phyloP scores from a whole-genome alignment of 2,797 vertebrate species.

The Halcyon leucocephala region DNA sequence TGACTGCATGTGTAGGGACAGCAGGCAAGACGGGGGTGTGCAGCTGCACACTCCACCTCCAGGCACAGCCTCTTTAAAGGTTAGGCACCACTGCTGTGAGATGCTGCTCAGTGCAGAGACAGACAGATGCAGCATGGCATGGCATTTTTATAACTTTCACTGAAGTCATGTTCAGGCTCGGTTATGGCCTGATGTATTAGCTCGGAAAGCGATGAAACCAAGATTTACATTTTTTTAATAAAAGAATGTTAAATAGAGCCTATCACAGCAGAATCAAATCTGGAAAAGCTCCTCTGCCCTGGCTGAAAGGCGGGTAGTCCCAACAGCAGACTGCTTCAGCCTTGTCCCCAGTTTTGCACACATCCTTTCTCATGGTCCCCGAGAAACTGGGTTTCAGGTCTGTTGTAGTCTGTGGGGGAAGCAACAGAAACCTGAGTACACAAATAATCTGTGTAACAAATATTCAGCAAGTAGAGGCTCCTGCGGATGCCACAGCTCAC shows the following conservation, averaged over 20 bases:
- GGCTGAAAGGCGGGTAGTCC: neutral
- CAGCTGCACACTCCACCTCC: neutral
- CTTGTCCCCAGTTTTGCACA: neutral
- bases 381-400: neutral
- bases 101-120: neutral
- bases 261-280: neutral
- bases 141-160: neutral
- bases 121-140: neutral
- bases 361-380: neutral
- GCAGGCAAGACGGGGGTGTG: neutral
- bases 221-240: neutral
- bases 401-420: neutral
- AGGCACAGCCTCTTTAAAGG: neutral
- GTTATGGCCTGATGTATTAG: neutral
- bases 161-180: neutral
- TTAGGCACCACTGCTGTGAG: neutral
- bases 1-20: neutral
- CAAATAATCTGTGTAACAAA: neutral
- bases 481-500: neutral
- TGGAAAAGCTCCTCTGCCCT: slow-evolving; percentile 14
- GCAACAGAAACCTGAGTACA: neutral
- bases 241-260: neutral
- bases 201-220: neutral
- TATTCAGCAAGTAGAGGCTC: neutral
- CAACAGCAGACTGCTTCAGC: neutral